Conservation (phyloP, 2,113 vertebrate species). For the Carettochelys insculpta region DNA sequence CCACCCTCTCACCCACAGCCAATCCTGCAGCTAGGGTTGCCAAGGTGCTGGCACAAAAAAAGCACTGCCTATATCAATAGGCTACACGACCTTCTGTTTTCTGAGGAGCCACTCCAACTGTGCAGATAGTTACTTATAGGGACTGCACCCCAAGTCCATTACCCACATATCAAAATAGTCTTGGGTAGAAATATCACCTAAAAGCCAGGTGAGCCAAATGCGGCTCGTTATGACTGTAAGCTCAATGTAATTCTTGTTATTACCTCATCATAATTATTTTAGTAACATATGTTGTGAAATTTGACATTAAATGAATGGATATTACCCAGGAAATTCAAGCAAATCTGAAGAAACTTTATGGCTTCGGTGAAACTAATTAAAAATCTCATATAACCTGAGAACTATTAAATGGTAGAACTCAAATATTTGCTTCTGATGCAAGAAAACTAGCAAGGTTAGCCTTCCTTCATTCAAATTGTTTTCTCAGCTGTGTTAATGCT, state of each 20-base stretch:
- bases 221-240: neutral
- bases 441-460: neutral
- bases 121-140: neutral
- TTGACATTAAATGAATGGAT: slow-evolving; percentile 40
- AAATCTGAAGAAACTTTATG: neutral
- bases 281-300: slow-evolving; percentile 40
- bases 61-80: no score
- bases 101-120: neutral
- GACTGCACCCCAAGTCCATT: neutral
- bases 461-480: neutral
- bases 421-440: neutral
- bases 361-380: slow-evolving; percentile 6
- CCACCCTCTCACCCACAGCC: no score
- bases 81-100: neutral
- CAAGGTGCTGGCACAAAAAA: no score
- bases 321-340: slow-evolving; percentile 27
- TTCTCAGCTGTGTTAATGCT: slow-evolving; percentile 9
- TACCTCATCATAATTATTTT: slow-evolving; percentile 17
- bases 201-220: neutral
- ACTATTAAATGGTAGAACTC: neutral
- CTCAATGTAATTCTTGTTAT: neutral
- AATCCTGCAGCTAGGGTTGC: no score
- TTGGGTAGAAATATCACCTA: neutral
- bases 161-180: neutral
- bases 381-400: neutral